A percentile compares a stretch with the other conserved stretches of the same genome.
Conservation (phyloP, 2,797 vertebrate species). For the Hyperoplus immaculatus region DNA sequence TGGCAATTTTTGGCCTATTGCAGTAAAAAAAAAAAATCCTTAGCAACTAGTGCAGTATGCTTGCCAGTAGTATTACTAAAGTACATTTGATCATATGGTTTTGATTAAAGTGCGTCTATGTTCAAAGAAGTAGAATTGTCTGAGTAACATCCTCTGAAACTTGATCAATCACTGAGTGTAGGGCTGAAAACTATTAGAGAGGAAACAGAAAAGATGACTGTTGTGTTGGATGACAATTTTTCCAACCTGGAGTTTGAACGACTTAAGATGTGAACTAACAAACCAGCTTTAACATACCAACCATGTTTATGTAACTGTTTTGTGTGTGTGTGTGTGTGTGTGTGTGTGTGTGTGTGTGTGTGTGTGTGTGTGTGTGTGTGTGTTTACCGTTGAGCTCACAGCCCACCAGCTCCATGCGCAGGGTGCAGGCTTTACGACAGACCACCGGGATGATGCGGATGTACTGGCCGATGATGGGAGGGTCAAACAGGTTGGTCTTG, state of each 20-base stretch:
- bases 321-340: too few relatives aligned
- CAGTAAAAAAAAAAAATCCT: conserved; percentile 15
- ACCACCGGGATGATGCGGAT: conserved; percentile 90
- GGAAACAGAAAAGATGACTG: conserved; percentile 8
- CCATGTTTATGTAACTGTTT: too few relatives aligned
- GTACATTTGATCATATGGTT: conserved; percentile 42
- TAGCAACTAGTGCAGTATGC: not conserved
- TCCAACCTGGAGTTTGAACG: conserved; percentile 9
- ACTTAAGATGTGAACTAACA: not conserved
- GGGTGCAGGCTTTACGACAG: conserved; percentile 91
- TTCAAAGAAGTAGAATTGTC: conserved; percentile 19
- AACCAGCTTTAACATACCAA: too few relatives aligned
- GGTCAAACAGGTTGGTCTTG: conserved; percentile 90
- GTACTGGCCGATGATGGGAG: conserved; percentile 90
- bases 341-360: not conserved
- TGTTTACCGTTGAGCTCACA: conserved; percentile 94
- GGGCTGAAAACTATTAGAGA: conserved; percentile 42
- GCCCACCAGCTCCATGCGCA: conserved; percentile 96
- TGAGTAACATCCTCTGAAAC: conserved; percentile 27
- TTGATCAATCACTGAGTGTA: conserved; percentile 15
- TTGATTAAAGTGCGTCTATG: conserved; percentile 36
- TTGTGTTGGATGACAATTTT: not conserved
- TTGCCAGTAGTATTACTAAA: conserved; percentile 13
- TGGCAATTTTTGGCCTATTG: conserved; percentile 4
- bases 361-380: not conserved